A percentile compares a stretch with the other conserved stretches of the same genome.
Conservation (phyloP, 1,140 invertebrate genomes). For the Hypothenemus hampei region DNA sequence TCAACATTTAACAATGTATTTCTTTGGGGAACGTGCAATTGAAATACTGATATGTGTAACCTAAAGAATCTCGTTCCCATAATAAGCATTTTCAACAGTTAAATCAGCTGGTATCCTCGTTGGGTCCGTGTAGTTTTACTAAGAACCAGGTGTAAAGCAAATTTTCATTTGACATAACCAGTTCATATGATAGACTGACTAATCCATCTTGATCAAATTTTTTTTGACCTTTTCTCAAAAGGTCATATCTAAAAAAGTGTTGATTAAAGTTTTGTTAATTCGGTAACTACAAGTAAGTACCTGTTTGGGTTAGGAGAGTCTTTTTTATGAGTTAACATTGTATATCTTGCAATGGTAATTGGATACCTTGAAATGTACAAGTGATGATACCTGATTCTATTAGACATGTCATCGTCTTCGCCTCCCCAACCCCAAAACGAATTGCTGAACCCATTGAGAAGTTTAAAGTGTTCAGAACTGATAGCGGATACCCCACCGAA, state of each 20-base stretch:
- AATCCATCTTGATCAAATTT: constrained; percentile 81
- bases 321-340: constrained; percentile 85
- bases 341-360: constrained; percentile 80
- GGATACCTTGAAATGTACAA: constrained; percentile 84
- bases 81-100: too few relatives aligned
- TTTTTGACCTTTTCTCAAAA: constrained; percentile 74
- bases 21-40: too few relatives aligned
- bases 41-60: too few relatives aligned
- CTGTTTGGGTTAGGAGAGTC: constrained; percentile 84
- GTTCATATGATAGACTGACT: constrained; percentile 77
- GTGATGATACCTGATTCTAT: constrained; percentile 70
- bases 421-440: constrained; percentile 91
- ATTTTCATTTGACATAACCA: constrained; percentile 62
- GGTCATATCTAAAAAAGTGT: constrained; percentile 65
- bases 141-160: constrained; percentile 73
- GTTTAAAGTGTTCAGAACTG: constrained; percentile 71
- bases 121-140: constrained; percentile 57
- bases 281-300: constrained; percentile 46
- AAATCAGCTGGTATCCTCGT: too few relatives aligned
- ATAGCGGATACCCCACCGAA: constrained; percentile 89
- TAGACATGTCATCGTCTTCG: constrained; percentile 90
- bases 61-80: too few relatives aligned
- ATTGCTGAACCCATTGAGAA: constrained; percentile 88
- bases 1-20: too few relatives aligned
- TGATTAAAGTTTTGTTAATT: neutral